Percentiles rank a stretch among this genome's conserved stretches.
Conservation (phyloP, 2,113 vertebrate species). For the Plotosus lineatus region DNA sequence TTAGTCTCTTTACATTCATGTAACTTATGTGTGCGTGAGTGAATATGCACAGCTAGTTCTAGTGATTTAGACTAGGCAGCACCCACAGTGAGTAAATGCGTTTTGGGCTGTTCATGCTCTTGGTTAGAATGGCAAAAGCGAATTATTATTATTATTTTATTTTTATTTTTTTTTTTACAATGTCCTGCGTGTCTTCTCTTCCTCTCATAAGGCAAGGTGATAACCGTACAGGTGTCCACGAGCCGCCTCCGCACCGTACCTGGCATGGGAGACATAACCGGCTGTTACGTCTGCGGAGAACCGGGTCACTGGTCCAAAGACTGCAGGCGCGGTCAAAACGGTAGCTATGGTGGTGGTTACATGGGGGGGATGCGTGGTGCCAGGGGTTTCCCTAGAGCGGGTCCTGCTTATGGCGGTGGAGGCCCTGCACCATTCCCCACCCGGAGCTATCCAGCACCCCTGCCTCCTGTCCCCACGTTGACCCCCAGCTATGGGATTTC, state of each 20-base stretch:
- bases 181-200: constrained; percentile 81
- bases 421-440: constrained; percentile 58
- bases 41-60: background rate
- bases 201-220: constrained; percentile 91
- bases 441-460: constrained; percentile 58
- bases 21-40: background rate
- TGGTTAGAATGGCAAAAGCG: constrained; percentile 47
- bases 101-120: constrained; percentile 42
- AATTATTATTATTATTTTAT: no score
- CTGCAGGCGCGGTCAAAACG: constrained; percentile 82
- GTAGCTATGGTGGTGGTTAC: constrained; percentile 62
- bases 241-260: constrained; percentile 92
- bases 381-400: constrained; percentile 55
- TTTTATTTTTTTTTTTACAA: constrained; percentile 48
- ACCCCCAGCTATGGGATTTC: constrained; percentile 61
- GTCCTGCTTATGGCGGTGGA: constrained; percentile 55
- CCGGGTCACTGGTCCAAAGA: constrained; percentile 97
- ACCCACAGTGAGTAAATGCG: constrained; percentile 20
- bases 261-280: constrained; percentile 94
- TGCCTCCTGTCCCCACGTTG: constrained; percentile 30
- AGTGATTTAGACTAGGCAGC: background rate
- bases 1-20: constrained; percentile 1
- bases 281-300: constrained; percentile 95
- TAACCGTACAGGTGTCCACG: constrained; percentile 94
- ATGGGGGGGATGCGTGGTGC: constrained; percentile 57